These are phyloP conservation scores for Drosophila vallismaia DNA, from an alignment of 2,888 invertebrate species.

Conservation along the genomic window DNA sequence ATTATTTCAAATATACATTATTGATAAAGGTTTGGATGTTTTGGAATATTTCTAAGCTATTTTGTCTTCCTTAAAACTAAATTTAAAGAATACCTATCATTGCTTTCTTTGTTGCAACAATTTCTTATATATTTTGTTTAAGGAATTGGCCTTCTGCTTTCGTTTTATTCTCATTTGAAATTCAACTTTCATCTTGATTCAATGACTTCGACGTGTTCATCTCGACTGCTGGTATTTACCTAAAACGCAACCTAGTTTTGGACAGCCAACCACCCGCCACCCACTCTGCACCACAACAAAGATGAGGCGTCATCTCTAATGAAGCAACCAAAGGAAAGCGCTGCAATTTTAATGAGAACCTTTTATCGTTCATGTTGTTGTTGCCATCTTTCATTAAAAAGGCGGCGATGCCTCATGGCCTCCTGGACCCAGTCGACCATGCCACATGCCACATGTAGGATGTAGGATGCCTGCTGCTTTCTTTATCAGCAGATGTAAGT, in stretches of 20 bases:
- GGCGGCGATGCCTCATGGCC: conserved; percentile 39
- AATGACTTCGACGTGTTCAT: conserved; percentile 59
- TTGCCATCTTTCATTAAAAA: conserved; percentile 75
- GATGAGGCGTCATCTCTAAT: conserved; percentile 47
- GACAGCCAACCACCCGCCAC: conserved; percentile 10
- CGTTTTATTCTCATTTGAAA: conserved; percentile 54
- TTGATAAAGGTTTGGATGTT: too few relatives aligned
- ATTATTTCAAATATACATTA: background rate
- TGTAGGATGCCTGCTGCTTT: conserved; percentile 42
- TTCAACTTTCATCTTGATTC: conserved; percentile 77
- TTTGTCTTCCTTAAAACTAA: too few relatives aligned
- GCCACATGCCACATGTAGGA: conserved; percentile 10
- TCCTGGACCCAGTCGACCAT: conserved; percentile 1
- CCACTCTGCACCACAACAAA: conserved; percentile 29
- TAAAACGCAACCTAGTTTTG: conserved; percentile 69
- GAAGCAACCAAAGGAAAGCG: conserved; percentile 52
- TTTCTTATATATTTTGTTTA: background rate
- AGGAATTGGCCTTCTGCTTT: conserved; percentile 1
- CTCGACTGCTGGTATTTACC: conserved; percentile 58
- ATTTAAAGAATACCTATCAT: too few relatives aligned
- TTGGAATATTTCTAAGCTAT: too few relatives aligned
- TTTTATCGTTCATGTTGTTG: conserved; percentile 69
- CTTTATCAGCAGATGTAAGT: conserved; percentile 81
- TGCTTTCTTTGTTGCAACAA: background rate
- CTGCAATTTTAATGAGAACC: conserved; percentile 75